These are phyloP conservation scores for Antechinus flavipes DNA, from an alignment of 2,113 vertebrate species.

Conservation along the genomic window DNA sequence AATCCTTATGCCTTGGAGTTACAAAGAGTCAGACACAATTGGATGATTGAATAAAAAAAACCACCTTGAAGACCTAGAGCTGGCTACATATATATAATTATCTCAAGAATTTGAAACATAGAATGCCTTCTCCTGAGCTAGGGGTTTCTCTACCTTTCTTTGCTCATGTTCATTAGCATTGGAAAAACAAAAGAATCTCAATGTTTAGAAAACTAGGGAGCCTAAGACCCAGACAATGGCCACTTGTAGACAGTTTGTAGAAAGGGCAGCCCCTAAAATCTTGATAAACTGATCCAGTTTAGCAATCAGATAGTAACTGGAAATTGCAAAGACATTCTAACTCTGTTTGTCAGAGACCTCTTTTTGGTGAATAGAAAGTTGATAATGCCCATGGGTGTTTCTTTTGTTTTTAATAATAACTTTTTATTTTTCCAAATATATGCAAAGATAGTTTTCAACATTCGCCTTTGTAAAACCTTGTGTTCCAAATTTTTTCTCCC, in stretches of 20 bases:
- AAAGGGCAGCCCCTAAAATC: not conserved
- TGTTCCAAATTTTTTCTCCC: no score
- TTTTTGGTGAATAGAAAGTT: not conserved
- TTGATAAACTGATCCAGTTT: not conserved
- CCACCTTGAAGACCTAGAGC: not conserved
- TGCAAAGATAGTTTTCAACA: no score
- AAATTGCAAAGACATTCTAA: not conserved
- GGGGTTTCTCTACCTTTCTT: not conserved
- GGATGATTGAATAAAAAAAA: no score
- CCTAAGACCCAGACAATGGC: not conserved
- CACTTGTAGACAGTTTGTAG: not conserved
- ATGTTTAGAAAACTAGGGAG: not conserved
- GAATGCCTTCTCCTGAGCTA: not conserved
- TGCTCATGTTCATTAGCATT: not conserved
- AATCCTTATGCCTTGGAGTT: not conserved
- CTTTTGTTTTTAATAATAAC: no score
- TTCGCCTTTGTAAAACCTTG: no score
- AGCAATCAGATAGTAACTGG: not conserved
- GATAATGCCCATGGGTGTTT: not conserved
- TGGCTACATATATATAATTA: not conserved
- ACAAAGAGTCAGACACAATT: no score
- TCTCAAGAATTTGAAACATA: not conserved
- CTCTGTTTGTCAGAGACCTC: not conserved
- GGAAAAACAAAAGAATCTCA: not conserved
- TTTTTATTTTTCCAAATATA: no score